Base-by-base conservation (phyloP, 2,113 vertebrate species). In the Pungitius pungitius region DNA sequence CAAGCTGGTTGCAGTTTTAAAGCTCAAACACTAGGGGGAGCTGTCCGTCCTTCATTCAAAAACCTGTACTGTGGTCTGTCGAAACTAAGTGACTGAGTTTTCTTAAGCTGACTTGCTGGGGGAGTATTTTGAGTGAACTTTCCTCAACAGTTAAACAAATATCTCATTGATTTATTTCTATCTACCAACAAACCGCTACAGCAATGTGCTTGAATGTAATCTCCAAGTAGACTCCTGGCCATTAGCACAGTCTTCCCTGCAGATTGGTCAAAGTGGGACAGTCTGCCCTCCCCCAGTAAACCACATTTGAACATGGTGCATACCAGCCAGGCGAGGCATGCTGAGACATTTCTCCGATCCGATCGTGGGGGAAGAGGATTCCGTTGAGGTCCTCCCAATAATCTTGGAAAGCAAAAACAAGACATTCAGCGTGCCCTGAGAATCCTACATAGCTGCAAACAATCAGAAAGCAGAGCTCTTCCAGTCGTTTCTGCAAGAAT, bases 331-430 rank as follows among this genome's bases (percentile, higher is more conserved):
- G 76, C 63, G 78, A 85, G 89, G 86, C 89, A 87, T 87, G 89
- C 88, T 86, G 85, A 88, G 89, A 83, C 90, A 91, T 64, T 85
- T 71, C 78, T 81, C 74, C 73, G 79, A 84, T 87, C 60, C 82
- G 58, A 85, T 80, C 69, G 17, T 63, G 70, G 73, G 51, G 82
- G 84, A 87, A 76, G 86, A 88, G 75, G 61, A 75, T 75, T 83
- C 71, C 72, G 73, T 30, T 72, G 78, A 90, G 51, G 60, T 68
- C 77, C 85, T 86, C 57, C 43, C 42, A 73, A 81, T 69, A 73
- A 74, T 80, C 77, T 85, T 81, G 67, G 69, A 69, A 76, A 68
- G 39, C 6, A 73, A 49, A 82, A 64, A 78, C 24, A 12, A 82
- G 52, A 82, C 78, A 61, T 64, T 77, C 64, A 63, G 54, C 0